Base-by-base conservation (phyloP, 2,888 invertebrate species). In the Pristionchus maxplancki region DNA sequence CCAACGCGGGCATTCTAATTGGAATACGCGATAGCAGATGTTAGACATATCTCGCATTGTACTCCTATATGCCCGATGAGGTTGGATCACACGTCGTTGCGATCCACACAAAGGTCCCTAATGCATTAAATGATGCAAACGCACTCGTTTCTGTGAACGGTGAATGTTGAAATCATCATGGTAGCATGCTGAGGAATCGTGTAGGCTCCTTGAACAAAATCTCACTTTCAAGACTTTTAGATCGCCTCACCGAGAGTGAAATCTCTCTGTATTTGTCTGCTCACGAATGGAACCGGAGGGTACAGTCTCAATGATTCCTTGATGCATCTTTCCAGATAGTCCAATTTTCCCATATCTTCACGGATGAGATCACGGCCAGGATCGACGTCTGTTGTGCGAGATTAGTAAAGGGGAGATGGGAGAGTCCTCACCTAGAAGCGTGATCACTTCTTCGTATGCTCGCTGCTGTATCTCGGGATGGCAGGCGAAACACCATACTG, bases 401-500 rank as follows among this genome's bases (percentile, higher is more conserved):
- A 20, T 1, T 1, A 3, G 4, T 20, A 11, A 37, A 78, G 1
- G n/a, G 44, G 11, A 11, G n/a, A 24, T n/a, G 24, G 28, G 24
- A 17, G 3, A 24, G 20, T 6, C 6, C 82, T 53, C 20, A 83
- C 82, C 82, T 1, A 83, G 34, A 28, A 20, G 17, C 6, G 34
- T 24, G 1, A 50, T 31, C 8, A 87, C 71, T 28, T 87, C 86
- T n/a, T 50, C 31, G 34, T 71, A 87, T 31, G 50, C 62, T 44
- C 85, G 88, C 87, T 90, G 84, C 37, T 90, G 90, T 62, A 50
- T 34, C 48, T 90, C 89, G 0, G 89, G 89, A 85, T 90, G 88
- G 2, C 84, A 83, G 37, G 90, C 89, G 20, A 90, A 85, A 58
- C 89, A 89, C 90, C 90, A 90, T 11, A 90, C 71, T 3, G 87